Evolutionary conservation across 1,140 invertebrate species (phyloP).

Genomic region (Dinoponera quadriceps): DNA sequence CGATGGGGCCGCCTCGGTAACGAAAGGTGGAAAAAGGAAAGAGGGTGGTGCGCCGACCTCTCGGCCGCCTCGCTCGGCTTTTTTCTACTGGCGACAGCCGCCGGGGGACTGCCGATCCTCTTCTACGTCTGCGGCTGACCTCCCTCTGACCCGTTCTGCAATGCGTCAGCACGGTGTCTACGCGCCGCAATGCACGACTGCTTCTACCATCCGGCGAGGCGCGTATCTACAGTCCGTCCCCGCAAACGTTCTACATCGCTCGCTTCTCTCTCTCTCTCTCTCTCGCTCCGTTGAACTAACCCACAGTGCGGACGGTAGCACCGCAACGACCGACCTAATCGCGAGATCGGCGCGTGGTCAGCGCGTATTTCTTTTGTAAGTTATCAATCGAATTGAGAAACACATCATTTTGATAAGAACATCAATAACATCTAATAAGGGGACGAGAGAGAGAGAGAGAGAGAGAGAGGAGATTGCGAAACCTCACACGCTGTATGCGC

Average conservation of each 20-base stretch:
- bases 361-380: too few species aligned
- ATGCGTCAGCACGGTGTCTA: slow-evolving; percentile 63
- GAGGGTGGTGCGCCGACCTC: slow-evolving; percentile 21
- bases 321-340: too few species aligned
- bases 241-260: slow-evolving; percentile 43
- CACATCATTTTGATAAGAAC: too few species aligned
- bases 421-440: too few species aligned
- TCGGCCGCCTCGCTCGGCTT: background rate
- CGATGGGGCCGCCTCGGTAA: background rate
- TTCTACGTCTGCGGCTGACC: slow-evolving; percentile 37
- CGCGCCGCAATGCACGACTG: slow-evolving; percentile 52
- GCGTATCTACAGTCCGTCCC: slow-evolving; percentile 49
- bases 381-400: too few species aligned
- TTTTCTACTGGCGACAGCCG: background rate
- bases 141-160: slow-evolving; percentile 62
- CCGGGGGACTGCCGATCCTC: background rate
- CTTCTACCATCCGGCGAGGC: slow-evolving; percentile 19
- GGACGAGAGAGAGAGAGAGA: too few species aligned
- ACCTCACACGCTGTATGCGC: background rate
- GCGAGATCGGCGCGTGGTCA: too few species aligned
- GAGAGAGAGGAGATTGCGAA: too few species aligned
- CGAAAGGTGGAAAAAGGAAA: slow-evolving; percentile 7
- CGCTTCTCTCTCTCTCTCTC: slow-evolving; percentile 48
- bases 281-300: background rate
- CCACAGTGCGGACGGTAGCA: background rate